Base-by-base conservation (phyloP, 2,888 invertebrate genomes). In the Cyaniris semiargus region DNA sequence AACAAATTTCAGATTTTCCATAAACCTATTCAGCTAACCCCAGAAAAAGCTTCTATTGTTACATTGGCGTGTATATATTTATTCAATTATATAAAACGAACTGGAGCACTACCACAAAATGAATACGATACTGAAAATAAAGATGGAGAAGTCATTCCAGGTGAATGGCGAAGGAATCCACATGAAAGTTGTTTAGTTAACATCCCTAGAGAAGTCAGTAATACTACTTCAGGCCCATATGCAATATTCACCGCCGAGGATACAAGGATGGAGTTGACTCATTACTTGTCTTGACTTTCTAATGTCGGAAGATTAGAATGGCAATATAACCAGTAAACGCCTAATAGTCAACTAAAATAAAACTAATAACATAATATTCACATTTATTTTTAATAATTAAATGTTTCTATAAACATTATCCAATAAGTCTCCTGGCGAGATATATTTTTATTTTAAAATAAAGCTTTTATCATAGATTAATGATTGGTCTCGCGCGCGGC, bases 1-100 rank as follows among this genome's bases (percentile, higher is more conserved):
- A 18, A 75, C 0, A 31, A 81, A 82, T 82, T 79, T 78, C 15
- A 78, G 31, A 76, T 80, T 21, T 79, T 79, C 15, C 48, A 56
- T 18, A 80, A 31, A 77, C 77, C 76, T 74, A 78, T 77, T 44
- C 56, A 77, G 56, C 74, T 78, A 76, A 48, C 15, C 44, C 78
- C 78, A 77, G 23, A 78, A 76, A 78, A 78, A 78, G 53, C 70
- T 78, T 27, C 78, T 75, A 78, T 58, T 78, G 77, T 78, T 31
- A 78, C 77, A 48, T 78, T 78, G 77, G 78, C 78, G n/a, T 78
- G 78, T 77, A 53, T 77, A 75, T 72, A 77, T 77, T 77, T 77
- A 18, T 77, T 77, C 21, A 77, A 77, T 77, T 77, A 75, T 75
- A 75, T 77, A 18, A 77, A 77, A 77, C 58, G 38, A 66, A 75